Conservation (phyloP, 1,140 invertebrate genomes). For the Rhagoletis pomonella region DNA sequence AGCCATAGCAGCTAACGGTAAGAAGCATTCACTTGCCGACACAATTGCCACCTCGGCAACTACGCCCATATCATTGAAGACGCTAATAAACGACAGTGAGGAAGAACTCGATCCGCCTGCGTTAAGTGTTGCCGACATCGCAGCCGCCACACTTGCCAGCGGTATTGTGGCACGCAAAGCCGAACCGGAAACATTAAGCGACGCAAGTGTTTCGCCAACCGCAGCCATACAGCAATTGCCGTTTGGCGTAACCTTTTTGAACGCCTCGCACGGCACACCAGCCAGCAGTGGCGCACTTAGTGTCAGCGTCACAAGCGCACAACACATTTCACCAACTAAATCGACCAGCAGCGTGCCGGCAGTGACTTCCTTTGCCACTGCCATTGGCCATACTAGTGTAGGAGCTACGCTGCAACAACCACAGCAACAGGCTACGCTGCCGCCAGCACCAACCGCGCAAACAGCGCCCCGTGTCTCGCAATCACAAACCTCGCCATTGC, state of each 20-base stretch:
- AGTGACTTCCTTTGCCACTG: slow-evolving; percentile 5
- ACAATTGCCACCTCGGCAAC: slow-evolving; percentile 70
- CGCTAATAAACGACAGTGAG: slow-evolving; percentile 71
- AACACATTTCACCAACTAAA: slow-evolving; percentile 57
- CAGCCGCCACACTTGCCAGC: slow-evolving; percentile 68
- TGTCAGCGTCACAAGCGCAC: slow-evolving; percentile 36
- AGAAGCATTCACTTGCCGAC: slow-evolving; percentile 69
- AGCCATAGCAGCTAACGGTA: slow-evolving; percentile 57
- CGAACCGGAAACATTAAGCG: slow-evolving; percentile 69
- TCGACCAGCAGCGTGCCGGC: slow-evolving; percentile 44
- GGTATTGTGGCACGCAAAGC: slow-evolving; percentile 68
- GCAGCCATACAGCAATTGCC: slow-evolving; percentile 58
- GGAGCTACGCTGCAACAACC: slow-evolving; percentile 46
- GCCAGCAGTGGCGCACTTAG: not conserved
- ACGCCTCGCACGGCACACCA: not conserved
- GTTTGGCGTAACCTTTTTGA: not conserved
- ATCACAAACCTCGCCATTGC: slow-evolving; percentile 75
- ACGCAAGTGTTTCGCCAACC: slow-evolving; percentile 71
- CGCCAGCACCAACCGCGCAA: slow-evolving; percentile 72
- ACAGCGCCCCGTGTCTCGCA: slow-evolving; percentile 74
- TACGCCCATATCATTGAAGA: slow-evolving; percentile 70
- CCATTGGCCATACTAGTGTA: not conserved
- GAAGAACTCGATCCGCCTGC: slow-evolving; percentile 64
- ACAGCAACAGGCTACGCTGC: slow-evolving; percentile 44
- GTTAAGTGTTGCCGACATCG: slow-evolving; percentile 68